phyloP scores from a whole-genome alignment of 2,113 vertebrate species.

The Labeo rohita region DNA sequence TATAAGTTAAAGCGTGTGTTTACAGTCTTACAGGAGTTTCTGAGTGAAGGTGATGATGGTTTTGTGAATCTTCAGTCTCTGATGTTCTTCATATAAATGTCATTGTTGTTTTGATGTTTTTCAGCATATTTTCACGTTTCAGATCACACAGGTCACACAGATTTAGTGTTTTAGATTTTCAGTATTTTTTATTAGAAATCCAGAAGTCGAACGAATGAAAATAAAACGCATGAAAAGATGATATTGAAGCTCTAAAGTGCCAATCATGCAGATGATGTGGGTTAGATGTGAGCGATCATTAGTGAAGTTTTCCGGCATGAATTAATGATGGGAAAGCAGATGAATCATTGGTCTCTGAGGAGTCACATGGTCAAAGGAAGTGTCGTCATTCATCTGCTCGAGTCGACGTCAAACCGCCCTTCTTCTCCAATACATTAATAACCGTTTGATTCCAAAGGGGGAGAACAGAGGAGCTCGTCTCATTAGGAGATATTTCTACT shows the following conservation, averaged over 20 bases:
- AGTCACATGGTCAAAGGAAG: constrained; percentile 31
- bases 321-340: constrained; percentile 50
- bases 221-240: not conserved
- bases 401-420: not conserved
- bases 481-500: not conserved
- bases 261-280: not conserved
- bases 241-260: not conserved
- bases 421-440: not conserved
- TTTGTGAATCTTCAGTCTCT: no score
- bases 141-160: not conserved
- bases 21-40: no score
- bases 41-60: no score
- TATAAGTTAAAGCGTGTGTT: no score
- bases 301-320: constrained; percentile 43
- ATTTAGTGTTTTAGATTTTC: not conserved
- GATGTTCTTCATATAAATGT: no score
- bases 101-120: not conserved
- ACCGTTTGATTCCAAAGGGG: not conserved
- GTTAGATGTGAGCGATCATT: constrained; percentile 27
- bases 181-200: not conserved
- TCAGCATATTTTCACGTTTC: not conserved
- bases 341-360: constrained; percentile 45
- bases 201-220: not conserved
- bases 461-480: not conserved
- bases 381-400: constrained; percentile 44